Percentiles rank a stretch among this genome's conserved stretches.
These are phyloP conservation scores for Protobothrops flavoviridis DNA, from an alignment of 2,113 vertebrate genomes.

Conservation along the genomic window DNA sequence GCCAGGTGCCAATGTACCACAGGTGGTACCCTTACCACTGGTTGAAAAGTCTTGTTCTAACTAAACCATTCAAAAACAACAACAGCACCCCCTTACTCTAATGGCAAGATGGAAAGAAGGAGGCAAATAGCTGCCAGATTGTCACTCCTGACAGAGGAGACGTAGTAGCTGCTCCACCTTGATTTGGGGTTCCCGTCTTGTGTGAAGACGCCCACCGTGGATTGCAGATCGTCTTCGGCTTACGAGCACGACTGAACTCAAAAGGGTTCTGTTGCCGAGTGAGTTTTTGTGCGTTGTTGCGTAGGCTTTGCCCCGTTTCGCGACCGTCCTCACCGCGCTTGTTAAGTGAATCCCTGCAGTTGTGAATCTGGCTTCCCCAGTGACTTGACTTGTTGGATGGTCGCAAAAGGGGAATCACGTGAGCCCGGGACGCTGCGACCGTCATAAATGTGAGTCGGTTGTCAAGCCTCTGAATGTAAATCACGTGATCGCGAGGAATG, in stretches of 20 bases:
- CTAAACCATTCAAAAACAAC: too few species aligned
- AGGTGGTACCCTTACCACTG: too few species aligned
- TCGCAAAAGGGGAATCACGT: neutral
- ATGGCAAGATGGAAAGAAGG: too few species aligned
- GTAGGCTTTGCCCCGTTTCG: neutral
- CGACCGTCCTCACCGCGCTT: rapidly evolving
- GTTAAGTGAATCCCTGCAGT: neutral
- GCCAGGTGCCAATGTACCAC: too few species aligned
- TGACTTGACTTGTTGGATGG: neutral
- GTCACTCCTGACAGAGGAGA: neutral
- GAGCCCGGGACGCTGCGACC: rapidly evolving
- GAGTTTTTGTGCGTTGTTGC: neutral
- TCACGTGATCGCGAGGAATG: neutral
- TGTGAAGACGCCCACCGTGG: neutral
- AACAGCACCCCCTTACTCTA: too few species aligned
- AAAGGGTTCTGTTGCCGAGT: neutral
- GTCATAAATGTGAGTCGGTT: neutral
- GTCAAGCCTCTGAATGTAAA: neutral
- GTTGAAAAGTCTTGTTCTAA: too few species aligned
- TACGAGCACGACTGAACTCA: rapidly evolving
- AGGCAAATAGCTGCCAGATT: too few species aligned
- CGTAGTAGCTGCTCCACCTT: rapidly evolving
- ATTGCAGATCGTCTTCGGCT: neutral
- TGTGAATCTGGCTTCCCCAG: neutral
- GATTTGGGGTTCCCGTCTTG: neutral